A percentile compares a stretch with the other conserved stretches of the same genome.
These are phyloP conservation scores for Epizoanthus scotinus DNA, from an alignment of 92 coral and sea anemone genomes.

Conservation along the genomic window DNA sequence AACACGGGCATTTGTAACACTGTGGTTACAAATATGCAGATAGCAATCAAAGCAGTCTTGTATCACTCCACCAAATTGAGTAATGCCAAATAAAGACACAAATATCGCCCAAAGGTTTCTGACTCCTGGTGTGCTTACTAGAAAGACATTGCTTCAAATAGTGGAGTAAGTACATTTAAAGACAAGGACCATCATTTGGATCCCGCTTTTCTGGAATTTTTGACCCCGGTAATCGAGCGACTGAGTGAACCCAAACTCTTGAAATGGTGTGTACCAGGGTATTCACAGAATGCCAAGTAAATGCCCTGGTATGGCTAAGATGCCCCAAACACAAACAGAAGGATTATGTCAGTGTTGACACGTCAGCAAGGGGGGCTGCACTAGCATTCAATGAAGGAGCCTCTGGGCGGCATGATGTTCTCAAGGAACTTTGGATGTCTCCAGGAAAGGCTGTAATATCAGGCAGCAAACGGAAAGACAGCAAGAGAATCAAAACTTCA, in stretches of 20 bases:
- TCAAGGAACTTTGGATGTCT: constrained; percentile 36
- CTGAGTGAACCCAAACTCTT: constrained; percentile 42
- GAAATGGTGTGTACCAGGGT: constrained; percentile 42
- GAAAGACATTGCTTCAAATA: constrained; percentile 9
- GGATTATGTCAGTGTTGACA: constrained; percentile 20
- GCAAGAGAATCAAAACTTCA: constrained; percentile 28
- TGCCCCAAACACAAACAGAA: constrained; percentile 49
- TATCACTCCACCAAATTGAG: not conserved
- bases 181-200: constrained; percentile 32
- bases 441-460: constrained; percentile 19
- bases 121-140: constrained; percentile 3
- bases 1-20: not conserved
- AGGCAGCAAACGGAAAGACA: constrained; percentile 33
- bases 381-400: constrained; percentile 39
- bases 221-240: constrained; percentile 29
- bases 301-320: constrained; percentile 41
- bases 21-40: constrained; percentile 1
- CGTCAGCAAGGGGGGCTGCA: constrained; percentile 40
- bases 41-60: constrained; percentile 12
- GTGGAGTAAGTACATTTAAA: constrained; percentile 7
- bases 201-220: constrained; percentile 22
- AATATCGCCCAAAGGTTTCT: constrained; percentile 8
- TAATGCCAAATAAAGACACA: not conserved
- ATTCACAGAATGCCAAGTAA: constrained; percentile 46
- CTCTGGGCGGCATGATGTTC: constrained; percentile 25